Evolutionary conservation across 2,888 invertebrate genomes (phyloP).

Genomic region (Caenorhabditis uteleia): DNA sequence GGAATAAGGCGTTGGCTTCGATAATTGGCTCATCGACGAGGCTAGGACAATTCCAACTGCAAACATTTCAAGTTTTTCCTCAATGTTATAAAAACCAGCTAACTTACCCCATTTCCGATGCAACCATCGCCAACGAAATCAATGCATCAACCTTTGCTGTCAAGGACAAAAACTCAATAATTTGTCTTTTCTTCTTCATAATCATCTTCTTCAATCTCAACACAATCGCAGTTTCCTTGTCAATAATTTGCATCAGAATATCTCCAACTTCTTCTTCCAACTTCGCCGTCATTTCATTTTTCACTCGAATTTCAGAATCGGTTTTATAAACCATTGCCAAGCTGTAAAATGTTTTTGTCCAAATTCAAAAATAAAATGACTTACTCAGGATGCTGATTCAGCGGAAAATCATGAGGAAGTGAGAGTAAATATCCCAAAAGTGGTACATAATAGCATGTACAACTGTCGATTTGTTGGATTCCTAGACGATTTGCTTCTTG

Average conservation of each 20-base stretch:
- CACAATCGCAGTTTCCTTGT: conserved; percentile 80
- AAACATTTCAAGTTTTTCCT: not conserved
- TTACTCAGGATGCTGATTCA: conserved; percentile 25
- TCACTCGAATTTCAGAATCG: conserved; percentile 75
- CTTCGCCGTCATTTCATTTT: conserved; percentile 77
- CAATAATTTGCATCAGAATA: conserved; percentile 79
- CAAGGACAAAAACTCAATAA: conserved; percentile 75
- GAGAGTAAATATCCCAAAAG: conserved; percentile 81
- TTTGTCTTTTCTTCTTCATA: conserved; percentile 74
- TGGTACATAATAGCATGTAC: conserved; percentile 72
- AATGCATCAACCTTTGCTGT: conserved; percentile 78
- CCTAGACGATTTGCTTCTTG: conserved; percentile 73
- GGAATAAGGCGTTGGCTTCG: conserved; percentile 38
- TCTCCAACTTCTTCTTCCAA: conserved; percentile 82
- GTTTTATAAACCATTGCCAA: conserved; percentile 28
- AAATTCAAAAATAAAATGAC: not conserved
- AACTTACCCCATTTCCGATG: conserved; percentile 28
- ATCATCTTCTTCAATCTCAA: conserved; percentile 74
- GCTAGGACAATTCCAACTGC: conserved; percentile 77
- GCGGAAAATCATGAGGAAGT: conserved; percentile 74
- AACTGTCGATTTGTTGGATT: conserved; percentile 47
- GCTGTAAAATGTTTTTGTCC: not conserved
- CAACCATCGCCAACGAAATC: conserved; percentile 30
- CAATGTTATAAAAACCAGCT: not conserved
- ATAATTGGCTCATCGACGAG: conserved; percentile 72